Evolutionary conservation across 2,113 vertebrate species (phyloP).

Genomic region (Riparia riparia): DNA sequence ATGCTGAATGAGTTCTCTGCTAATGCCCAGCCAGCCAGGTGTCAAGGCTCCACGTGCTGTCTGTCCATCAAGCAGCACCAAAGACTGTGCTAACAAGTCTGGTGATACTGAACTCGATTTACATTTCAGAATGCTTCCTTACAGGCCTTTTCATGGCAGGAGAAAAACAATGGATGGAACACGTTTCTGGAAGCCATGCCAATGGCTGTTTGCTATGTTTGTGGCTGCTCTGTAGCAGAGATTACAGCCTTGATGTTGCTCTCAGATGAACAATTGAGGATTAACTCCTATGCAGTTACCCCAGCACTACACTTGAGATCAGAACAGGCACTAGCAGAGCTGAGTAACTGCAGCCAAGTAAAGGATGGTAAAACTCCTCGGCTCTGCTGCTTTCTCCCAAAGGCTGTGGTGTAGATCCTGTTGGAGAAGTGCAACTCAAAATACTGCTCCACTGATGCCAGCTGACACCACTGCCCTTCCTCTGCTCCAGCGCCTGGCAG

Average conservation of each 20-base stretch:
- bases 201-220: neutral
- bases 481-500: neutral
- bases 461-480: fast-evolving
- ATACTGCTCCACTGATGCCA: neutral
- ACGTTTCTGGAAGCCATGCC: neutral
- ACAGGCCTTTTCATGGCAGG: neutral
- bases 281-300: neutral
- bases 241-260: neutral
- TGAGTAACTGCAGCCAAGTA: neutral
- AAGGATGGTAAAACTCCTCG: neutral
- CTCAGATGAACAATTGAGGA: neutral
- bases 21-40: neutral
- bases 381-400: neutral
- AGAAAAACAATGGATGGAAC: neutral
- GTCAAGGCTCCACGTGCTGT: neutral
- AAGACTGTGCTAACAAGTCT: neutral
- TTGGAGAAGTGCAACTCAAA: neutral
- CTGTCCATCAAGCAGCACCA: neutral
- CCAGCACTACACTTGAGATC: neutral
- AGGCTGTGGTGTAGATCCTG: neutral
- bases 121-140: neutral
- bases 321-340: neutral
- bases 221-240: neutral
- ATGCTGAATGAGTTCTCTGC: neutral
- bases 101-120: neutral